A percentile compares a stretch with the other conserved stretches of the same genome.
These are phyloP conservation scores for Aphelenchoides avenae DNA, from an alignment of 1,140 invertebrate species.

Conservation along the genomic window DNA sequence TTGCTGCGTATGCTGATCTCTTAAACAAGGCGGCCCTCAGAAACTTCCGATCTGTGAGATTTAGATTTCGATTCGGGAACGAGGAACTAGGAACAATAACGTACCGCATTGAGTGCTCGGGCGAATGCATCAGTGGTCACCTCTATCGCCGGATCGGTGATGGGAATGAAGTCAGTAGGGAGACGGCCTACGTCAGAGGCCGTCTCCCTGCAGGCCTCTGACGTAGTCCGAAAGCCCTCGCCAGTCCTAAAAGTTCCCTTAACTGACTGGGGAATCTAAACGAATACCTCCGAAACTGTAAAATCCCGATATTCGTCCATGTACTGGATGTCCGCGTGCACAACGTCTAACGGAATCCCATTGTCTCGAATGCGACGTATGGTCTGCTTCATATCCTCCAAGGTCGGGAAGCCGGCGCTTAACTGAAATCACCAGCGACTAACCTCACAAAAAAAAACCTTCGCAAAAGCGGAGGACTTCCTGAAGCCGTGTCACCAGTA, in stretches of 20 bases:
- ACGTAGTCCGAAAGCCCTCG: conserved; percentile 25
- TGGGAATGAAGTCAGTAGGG: conserved; percentile 37
- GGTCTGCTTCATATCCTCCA: conserved; percentile 67
- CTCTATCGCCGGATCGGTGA: conserved; percentile 43
- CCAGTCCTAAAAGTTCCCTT: conserved; percentile 36
- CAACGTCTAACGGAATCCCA: conserved; percentile 59
- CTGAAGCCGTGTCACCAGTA: too few species aligned
- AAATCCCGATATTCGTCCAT: conserved; percentile 82
- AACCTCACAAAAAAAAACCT: too few species aligned
- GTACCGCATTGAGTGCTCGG: conserved; percentile 25
- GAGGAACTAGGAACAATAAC: too few species aligned
- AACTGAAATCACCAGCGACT: too few species aligned
- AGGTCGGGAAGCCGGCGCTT: too few species aligned
- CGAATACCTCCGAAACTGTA: conserved; percentile 64
- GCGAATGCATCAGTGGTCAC: conserved; percentile 32
- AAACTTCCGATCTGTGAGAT: too few species aligned
- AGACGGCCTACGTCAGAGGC: too few species aligned
- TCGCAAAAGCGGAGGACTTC: too few species aligned
- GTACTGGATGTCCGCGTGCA: conserved; percentile 71
- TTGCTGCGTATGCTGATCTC: too few species aligned
- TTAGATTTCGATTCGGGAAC: not conserved
- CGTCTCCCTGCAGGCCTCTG: conserved; percentile 22
- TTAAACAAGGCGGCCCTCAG: too few species aligned
- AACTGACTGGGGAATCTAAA: not conserved
- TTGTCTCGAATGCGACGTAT: conserved; percentile 57